These are phyloP conservation scores for Anarsia innoxiella DNA, from an alignment of 2,888 invertebrate genomes.

Conservation along the genomic window DNA sequence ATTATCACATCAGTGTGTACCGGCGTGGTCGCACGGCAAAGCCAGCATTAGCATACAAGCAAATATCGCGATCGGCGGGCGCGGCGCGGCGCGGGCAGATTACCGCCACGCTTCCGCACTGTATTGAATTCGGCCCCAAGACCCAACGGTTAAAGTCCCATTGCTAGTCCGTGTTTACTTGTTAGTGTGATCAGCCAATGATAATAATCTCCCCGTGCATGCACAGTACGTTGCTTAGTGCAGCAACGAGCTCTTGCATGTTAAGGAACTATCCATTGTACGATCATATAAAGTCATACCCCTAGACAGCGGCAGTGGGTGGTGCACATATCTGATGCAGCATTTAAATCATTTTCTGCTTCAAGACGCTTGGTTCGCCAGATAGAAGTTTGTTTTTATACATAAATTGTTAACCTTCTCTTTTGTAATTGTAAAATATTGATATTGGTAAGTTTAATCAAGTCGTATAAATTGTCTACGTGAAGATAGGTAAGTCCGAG, in stretches of 20 bases:
- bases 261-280: no score
- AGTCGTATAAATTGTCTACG: no score
- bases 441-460: no score
- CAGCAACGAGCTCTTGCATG: conserved; percentile 25
- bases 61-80: conserved; percentile 64
- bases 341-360: no score
- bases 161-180: conserved; percentile 59
- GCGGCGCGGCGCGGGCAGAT: conserved; percentile 52
- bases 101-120: conserved; percentile 62
- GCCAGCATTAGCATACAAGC: conserved; percentile 69
- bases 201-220: conserved; percentile 55
- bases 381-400: no score
- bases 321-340: no score
- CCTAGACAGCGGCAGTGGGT: no score
- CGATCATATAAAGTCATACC: no score
- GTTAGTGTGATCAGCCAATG: conserved; percentile 65
- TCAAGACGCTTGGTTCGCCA: no score
- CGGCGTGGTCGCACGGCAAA: conserved; percentile 65
- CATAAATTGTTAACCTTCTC: no score
- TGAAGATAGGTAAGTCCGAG: no score
- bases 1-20: conserved; percentile 70
- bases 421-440: no score
- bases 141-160: conserved; percentile 47
- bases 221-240: conserved; percentile 35
- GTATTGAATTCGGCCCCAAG: conserved; percentile 57